Evolutionary conservation across 1,140 invertebrate genomes (phyloP), one percentile per base, ranked within the genome.

Genomic region (Orius insidiosus): DNA sequence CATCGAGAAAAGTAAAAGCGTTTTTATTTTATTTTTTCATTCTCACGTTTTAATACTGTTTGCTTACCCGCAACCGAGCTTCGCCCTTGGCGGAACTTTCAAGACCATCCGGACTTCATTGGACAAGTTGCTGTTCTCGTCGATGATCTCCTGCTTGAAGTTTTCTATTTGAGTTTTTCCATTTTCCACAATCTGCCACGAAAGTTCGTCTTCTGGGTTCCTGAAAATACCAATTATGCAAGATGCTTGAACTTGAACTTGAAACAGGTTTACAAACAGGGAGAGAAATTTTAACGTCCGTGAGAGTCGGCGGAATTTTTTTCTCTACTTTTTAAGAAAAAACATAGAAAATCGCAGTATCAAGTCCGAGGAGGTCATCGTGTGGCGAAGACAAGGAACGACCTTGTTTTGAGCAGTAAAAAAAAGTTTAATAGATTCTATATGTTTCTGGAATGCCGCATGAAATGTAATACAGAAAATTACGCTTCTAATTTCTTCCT

Each of bases 131-230:
- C 36, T 16, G 19, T 31, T 34, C 19, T 48, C 49, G 31, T 49
- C 47, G 33, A 46, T 48, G 7, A 47, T 24, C 15, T 50, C 52
- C 30, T 42, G 35, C 32, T 51, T 46, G 45, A 33, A 57, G 54
- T 40, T 56, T 49, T 51, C 61, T 16, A 42, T 53, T 46, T 41
- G 42, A 36, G 36, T 35, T 32, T 36, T 44, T 48, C 8, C 54
- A 52, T 42, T 38, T 30, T 66, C 64, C 9, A 84, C 75, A 58
- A 84, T 76, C 56, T 78, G 76, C 80, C 80, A 85, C 19, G 78
- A 80, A 19, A 85, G 66, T 31, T 75, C 66, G 58, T 85, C 80
- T 48, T 72, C 72, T 34, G 68, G 65, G 59, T 74, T 75, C 44
- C 75, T 78, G 54, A 48, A 42, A 33, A 3, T 8, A 2, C 18